These are phyloP conservation scores for Myocastor coypus DNA, from an alignment of 2,113 vertebrate genomes.

Conservation along the genomic window DNA sequence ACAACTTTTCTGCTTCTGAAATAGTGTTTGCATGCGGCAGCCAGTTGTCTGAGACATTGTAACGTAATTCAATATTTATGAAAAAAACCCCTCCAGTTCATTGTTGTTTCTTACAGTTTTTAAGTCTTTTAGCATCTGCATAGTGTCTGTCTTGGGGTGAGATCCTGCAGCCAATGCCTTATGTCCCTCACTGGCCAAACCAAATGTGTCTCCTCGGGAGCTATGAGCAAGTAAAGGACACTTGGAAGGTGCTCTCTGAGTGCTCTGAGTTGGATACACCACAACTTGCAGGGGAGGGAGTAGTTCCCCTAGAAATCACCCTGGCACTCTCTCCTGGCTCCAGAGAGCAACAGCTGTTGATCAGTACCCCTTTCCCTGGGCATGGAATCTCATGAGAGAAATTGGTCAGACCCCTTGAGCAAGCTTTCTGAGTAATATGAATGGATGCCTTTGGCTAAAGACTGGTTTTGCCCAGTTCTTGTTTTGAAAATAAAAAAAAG, in stretches of 20 bases:
- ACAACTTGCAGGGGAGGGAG: background rate
- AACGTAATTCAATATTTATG: background rate
- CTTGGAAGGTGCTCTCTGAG: background rate
- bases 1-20: conserved; percentile 58
- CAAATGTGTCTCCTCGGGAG: background rate
- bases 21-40: conserved; percentile 10
- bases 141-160: background rate
- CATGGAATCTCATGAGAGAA: background rate
- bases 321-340: background rate
- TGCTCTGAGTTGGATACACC: background rate
- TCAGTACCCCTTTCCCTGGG: too few relatives aligned
- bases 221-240: background rate
- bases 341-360: background rate
- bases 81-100: background rate
- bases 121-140: background rate
- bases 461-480: background rate
- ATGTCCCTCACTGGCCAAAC: rapidly evolving
- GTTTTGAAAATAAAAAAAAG: background rate
- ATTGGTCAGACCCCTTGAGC: background rate
- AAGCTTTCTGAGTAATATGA: background rate
- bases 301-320: background rate
- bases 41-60: conserved; percentile 4
- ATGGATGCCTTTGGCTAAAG: background rate
- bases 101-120: background rate
- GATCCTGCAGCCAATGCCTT: rapidly evolving